A percentile compares a stretch with the other conserved stretches of the same genome.
Evolutionary conservation across 2,113 vertebrate species (phyloP).

Genomic region (Percopsis transmontana): DNA sequence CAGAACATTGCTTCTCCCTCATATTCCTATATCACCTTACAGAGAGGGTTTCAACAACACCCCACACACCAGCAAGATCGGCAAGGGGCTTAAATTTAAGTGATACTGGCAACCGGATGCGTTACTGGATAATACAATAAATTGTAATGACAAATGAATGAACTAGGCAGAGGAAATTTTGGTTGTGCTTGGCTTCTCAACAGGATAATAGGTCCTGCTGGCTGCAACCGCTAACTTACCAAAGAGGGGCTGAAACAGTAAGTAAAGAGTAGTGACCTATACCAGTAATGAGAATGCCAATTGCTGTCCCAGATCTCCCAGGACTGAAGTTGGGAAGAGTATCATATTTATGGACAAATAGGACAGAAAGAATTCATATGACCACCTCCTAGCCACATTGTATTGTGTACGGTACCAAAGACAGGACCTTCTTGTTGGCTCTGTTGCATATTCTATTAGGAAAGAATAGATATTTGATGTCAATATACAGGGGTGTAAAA

Average conservation of each 20-base stretch:
- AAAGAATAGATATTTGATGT: too few relatives aligned
- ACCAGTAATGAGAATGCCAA: constrained; percentile 52
- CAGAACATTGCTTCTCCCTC: constrained; percentile 48
- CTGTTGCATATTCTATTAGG: too few relatives aligned
- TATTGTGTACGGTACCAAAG: constrained; percentile 18
- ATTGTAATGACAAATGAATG: constrained; percentile 58
- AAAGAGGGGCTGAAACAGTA: constrained; percentile 51
- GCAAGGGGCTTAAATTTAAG: constrained; percentile 38
- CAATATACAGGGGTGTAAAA: too few relatives aligned
- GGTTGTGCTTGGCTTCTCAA: constrained; percentile 37
- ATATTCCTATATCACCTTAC: constrained; percentile 28
- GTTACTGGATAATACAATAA: constrained; percentile 55
- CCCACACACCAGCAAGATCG: constrained; percentile 32
- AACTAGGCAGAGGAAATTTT: constrained; percentile 36
- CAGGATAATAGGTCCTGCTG: constrained; percentile 48
- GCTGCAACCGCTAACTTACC: constrained; percentile 48
- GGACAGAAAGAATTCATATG: constrained; percentile 59
- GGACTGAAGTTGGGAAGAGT: constrained; percentile 23
- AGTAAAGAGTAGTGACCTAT: constrained; percentile 55
- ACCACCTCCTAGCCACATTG: constrained; percentile 51
- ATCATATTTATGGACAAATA: constrained; percentile 55
- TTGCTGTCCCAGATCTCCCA: constrained; percentile 27
- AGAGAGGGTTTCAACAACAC: constrained; percentile 41
- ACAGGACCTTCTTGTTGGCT: constrained; percentile 41
- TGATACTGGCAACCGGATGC: constrained; percentile 42